Evolutionary conservation across 2,888 invertebrate genomes (phyloP).

Genomic region (Lochmaea crataegi): DNA sequence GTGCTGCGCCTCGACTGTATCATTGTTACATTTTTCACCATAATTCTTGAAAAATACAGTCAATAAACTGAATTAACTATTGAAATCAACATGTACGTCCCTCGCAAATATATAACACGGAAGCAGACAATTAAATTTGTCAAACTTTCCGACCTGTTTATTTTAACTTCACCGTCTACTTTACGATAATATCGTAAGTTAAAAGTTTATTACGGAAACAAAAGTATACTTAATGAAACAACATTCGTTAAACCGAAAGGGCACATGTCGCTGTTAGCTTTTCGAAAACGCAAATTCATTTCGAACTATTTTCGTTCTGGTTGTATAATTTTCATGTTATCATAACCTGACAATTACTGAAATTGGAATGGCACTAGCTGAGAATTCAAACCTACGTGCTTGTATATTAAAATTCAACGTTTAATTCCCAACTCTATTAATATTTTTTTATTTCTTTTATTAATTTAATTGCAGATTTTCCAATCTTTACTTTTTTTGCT

Average conservation of each 20-base stretch:
- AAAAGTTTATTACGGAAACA: not conserved
- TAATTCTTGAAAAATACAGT: not conserved
- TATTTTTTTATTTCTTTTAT: no score
- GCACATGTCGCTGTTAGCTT: not conserved
- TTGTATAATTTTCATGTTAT: conserved; percentile 3
- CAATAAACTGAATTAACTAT: not conserved
- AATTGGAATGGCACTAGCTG: not conserved
- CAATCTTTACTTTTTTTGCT: no score
- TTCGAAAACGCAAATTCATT: not conserved
- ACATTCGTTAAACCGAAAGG: not conserved
- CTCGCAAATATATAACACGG: not conserved
- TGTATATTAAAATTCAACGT: no score
- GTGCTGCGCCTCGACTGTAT: no score
- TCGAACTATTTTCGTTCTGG: not conserved
- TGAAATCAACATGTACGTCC: not conserved
- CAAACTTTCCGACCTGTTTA: not conserved
- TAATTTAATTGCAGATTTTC: no score
- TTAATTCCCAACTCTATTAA: no score
- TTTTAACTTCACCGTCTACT: not conserved
- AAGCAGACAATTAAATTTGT: not conserved
- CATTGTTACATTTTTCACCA: not conserved
- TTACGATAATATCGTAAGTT: not conserved
- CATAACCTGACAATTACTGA: conserved; percentile 1
- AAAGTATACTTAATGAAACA: not conserved
- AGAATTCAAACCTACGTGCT: not conserved